These are phyloP conservation scores for Gracilinanus agilis DNA, from an alignment of 2,113 vertebrate genomes.

Conservation along the genomic window DNA sequence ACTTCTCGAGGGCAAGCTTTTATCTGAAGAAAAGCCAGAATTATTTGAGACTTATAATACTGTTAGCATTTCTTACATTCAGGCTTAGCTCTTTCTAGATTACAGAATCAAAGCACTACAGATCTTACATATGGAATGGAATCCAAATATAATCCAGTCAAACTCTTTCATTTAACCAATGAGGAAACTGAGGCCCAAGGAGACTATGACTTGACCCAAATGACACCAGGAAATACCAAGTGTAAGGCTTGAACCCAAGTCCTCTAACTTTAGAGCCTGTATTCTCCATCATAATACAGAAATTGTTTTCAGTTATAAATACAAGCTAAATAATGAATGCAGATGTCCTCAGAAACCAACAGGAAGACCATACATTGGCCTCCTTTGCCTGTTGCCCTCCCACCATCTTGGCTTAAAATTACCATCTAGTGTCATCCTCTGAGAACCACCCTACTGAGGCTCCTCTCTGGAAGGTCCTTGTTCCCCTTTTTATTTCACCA, in stretches of 20 bases:
- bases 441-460: not conserved
- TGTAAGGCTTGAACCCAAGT: not conserved
- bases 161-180: not conserved
- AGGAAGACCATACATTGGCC: not conserved
- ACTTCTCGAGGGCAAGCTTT: slow-evolving; percentile 43
- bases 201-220: not conserved
- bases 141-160: not conserved
- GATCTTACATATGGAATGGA: not conserved
- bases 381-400: not conserved
- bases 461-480: not conserved
- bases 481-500: not conserved
- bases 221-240: not conserved
- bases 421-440: not conserved
- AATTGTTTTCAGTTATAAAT: not conserved
- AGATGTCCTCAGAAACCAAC: not conserved
- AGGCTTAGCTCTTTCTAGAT: not conserved
- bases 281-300: not conserved
- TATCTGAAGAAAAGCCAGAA: slow-evolving; percentile 31
- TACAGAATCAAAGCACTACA: not conserved
- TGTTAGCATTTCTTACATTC: slow-evolving; percentile 28
- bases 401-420: not conserved
- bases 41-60: slow-evolving; percentile 31
- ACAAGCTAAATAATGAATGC: not conserved
- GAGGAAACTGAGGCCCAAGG: not conserved
- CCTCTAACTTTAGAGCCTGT: not conserved